These are phyloP conservation scores for Python bivittatus DNA, from an alignment of 2,113 vertebrate species.

Conservation along the genomic window DNA sequence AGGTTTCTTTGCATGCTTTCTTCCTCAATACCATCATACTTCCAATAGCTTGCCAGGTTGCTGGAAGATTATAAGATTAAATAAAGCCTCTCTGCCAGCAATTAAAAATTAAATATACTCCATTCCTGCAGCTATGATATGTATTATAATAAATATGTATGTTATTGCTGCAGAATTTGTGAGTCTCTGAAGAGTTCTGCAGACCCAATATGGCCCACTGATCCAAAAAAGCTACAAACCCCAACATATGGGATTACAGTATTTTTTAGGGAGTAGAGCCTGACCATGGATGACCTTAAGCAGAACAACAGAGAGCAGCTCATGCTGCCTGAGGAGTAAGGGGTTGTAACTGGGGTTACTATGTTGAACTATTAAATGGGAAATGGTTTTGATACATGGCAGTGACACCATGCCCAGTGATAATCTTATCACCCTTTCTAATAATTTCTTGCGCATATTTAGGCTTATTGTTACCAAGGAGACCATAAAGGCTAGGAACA, in stretches of 20 bases:
- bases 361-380: not conserved
- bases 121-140: not conserved
- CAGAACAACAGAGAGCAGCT: not conserved
- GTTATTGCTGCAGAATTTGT: not conserved
- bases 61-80: not conserved
- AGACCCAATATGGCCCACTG: not conserved
- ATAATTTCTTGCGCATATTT: slow-evolving; percentile 3
- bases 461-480: slow-evolving; percentile 17
- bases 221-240: not conserved
- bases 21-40: not conserved
- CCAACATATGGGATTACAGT: not conserved
- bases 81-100: not conserved
- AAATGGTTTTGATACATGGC: not conserved
- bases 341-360: not conserved
- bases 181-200: not conserved
- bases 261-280: not conserved
- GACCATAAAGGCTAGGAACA: slow-evolving; percentile 11
- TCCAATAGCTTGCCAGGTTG: not conserved
- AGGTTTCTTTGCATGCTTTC: not conserved
- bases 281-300: not conserved
- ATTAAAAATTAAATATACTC: not conserved
- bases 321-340: not conserved
- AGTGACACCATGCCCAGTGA: not conserved
- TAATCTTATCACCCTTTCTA: not conserved
- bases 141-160: not conserved